Conservation (phyloP, 2,888 invertebrate genomes). For the Synergus itoensis region DNA sequence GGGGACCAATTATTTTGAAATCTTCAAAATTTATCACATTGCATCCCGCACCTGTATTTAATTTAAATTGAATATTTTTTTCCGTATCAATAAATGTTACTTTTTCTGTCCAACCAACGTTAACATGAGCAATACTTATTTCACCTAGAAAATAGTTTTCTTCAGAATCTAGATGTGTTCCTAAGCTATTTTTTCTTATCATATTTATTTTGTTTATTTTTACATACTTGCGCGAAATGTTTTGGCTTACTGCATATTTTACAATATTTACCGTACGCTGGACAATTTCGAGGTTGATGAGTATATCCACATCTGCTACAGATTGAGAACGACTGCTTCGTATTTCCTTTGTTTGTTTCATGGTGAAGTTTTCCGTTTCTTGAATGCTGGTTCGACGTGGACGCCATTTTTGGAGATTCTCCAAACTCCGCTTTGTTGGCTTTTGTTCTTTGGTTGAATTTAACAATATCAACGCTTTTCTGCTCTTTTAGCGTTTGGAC, state of each 20-base stretch:
- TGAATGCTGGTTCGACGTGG: background rate
- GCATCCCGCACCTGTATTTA: constrained; percentile 41
- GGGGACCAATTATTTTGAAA: background rate
- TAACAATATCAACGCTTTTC: constrained; percentile 40
- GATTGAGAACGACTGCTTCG: background rate
- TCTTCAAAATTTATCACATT: background rate
- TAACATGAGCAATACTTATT: constrained; percentile 4
- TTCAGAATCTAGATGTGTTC: background rate
- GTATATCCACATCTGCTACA: constrained; percentile 50
- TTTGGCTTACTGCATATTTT: constrained; percentile 43
- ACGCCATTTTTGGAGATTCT: background rate
- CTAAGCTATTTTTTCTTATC: background rate
- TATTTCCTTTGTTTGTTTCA: background rate
- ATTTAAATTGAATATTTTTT: constrained; percentile 29
- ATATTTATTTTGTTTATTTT: background rate
- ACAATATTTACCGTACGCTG: constrained; percentile 51
- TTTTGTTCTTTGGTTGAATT: constrained; percentile 11
- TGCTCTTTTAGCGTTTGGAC: constrained; percentile 43
- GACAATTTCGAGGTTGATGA: constrained; percentile 45
- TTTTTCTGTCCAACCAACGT: constrained; percentile 36
- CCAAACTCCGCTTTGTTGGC: background rate
- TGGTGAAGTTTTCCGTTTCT: constrained; percentile 1
- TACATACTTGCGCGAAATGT: constrained; percentile 45
- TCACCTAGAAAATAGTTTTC: background rate
- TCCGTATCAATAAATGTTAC: constrained; percentile 39